Conservation (phyloP, 2,113 vertebrate genomes). For the Morone chrysops region DNA sequence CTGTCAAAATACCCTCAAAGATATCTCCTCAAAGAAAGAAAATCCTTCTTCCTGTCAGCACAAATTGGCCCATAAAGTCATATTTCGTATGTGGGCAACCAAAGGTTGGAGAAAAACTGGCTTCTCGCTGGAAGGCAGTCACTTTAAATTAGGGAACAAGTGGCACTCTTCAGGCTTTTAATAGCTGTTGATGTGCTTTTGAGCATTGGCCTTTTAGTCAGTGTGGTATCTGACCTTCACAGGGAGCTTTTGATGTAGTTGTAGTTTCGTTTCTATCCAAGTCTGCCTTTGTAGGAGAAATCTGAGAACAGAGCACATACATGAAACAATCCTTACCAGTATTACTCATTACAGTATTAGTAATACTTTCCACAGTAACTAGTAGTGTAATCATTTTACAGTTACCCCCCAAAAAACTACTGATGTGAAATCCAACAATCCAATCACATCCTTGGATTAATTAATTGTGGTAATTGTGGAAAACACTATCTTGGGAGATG, state of each 20-base stretch:
- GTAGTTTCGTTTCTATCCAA: not conserved
- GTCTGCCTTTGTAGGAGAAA: not conserved
- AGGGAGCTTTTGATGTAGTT: not conserved
- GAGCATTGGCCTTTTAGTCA: not conserved
- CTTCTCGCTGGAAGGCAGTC: not conserved
- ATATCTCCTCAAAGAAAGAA: constrained; percentile 12
- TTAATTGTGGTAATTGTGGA: no score
- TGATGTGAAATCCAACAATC: no score
- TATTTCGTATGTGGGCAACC: constrained; percentile 19
- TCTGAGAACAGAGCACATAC: not conserved
- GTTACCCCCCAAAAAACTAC: no score
- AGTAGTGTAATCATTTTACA: no score
- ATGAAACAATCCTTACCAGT: not conserved
- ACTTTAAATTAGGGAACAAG: not conserved
- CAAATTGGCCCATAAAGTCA: not conserved
- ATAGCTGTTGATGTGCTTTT: not conserved
- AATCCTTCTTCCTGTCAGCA: constrained; percentile 2
- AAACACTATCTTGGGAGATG: no score
- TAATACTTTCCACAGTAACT: no score
- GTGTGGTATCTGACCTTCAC: not conserved
- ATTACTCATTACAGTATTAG: no score
- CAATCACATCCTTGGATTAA: no score
- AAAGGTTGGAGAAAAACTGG: not conserved
- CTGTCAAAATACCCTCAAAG: constrained; percentile 71
- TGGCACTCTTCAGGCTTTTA: not conserved